Percentiles rank a stretch among this genome's conserved stretches.
Evolutionary conservation across 2,888 invertebrate genomes (phyloP).

Genomic region (Tridacna crocea): DNA sequence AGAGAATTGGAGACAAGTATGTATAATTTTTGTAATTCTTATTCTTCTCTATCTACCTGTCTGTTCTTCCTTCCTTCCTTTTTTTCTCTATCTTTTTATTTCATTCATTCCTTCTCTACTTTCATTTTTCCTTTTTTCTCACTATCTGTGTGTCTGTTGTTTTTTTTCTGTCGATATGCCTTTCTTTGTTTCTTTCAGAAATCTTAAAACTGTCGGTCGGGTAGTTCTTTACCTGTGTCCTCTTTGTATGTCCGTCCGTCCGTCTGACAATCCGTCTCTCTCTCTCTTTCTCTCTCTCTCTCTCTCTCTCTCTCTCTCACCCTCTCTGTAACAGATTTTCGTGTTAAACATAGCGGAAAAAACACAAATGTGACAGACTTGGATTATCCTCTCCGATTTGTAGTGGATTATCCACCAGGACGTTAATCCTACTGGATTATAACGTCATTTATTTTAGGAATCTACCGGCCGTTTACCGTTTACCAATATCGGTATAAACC

Average conservation of each 20-base stretch:
- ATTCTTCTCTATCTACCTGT: background rate
- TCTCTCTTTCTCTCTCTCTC: background rate
- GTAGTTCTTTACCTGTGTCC: background rate
- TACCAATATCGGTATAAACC: too few species aligned
- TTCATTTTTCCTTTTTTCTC: background rate
- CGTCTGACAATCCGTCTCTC: background rate
- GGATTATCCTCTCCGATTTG: too few species aligned
- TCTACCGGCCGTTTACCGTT: too few species aligned
- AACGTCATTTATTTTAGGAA: too few species aligned
- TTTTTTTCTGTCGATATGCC: background rate
- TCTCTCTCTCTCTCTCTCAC: background rate
- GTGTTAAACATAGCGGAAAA: too few species aligned
- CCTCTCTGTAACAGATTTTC: too few species aligned
- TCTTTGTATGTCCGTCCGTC: background rate
- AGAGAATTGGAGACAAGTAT: too few species aligned
- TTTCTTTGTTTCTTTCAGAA: background rate
- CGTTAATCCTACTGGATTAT: too few species aligned
- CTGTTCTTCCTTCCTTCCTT: background rate
- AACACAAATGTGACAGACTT: too few species aligned
- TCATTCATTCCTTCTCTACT: background rate
- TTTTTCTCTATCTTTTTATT: background rate
- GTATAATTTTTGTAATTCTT: too few species aligned
- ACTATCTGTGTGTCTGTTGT: background rate
- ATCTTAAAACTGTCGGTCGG: background rate
- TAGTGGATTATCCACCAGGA: too few species aligned